These are phyloP conservation scores for Scolopax rusticola DNA, from an alignment of 2,797 vertebrate genomes.

Conservation along the genomic window DNA sequence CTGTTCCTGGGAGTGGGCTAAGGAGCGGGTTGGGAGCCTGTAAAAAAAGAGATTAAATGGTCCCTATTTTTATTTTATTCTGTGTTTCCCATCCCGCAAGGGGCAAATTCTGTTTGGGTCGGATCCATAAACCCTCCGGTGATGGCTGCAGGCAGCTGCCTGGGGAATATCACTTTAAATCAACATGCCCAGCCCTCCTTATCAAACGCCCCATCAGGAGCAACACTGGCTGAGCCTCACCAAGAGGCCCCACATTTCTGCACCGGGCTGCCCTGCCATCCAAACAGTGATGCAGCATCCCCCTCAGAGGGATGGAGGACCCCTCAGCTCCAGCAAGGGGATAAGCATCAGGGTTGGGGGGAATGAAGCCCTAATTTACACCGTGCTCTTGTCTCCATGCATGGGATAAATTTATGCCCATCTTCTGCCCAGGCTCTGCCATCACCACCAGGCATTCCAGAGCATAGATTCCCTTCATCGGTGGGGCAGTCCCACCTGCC, in stretches of 20 bases:
- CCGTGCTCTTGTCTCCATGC: accelerated
- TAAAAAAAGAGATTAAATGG: accelerated
- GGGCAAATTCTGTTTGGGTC: background rate
- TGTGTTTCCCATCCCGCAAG: background rate
- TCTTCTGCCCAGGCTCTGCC: background rate
- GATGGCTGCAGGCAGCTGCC: background rate
- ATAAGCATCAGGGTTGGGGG: background rate
- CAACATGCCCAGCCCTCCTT: background rate
- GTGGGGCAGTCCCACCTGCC: background rate
- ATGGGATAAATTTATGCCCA: accelerated
- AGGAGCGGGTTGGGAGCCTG: background rate
- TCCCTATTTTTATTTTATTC: background rate
- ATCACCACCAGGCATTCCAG: accelerated
- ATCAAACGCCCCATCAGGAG: background rate
- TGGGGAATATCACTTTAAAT: background rate
- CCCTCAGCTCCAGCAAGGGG: accelerated
- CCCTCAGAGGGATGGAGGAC: background rate
- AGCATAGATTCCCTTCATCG: accelerated
- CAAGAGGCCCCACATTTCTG: background rate
- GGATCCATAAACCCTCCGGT: accelerated
- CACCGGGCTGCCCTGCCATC: background rate
- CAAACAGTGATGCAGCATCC: background rate
- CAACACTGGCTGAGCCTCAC: background rate
- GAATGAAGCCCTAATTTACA: background rate
- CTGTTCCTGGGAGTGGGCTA: background rate